Evolutionary conservation across 2,113 vertebrate genomes (phyloP).

Genomic region (Burhinus bistriatus): DNA sequence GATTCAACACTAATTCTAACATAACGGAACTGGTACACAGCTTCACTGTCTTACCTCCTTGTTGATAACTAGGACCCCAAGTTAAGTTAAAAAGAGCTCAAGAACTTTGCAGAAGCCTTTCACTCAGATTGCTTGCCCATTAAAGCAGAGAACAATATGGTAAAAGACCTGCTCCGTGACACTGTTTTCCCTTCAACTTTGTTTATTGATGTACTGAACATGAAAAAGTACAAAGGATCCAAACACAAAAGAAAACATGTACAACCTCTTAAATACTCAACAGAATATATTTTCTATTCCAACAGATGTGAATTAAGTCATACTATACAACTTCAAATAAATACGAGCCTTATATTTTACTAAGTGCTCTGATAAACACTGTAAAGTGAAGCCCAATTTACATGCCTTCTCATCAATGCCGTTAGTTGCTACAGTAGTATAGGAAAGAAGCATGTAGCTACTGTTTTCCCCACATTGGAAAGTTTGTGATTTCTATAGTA

Average conservation of each 20-base stretch:
- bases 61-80: neutral
- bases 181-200: slow-evolving; percentile 92
- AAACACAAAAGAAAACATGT: slow-evolving; percentile 99
- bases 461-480: slow-evolving; percentile 66
- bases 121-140: neutral
- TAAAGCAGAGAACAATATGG: neutral
- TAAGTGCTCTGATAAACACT: slow-evolving; percentile 89
- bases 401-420: slow-evolving; percentile 83
- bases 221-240: slow-evolving; percentile 95
- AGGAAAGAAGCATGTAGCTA: slow-evolving; percentile 77
- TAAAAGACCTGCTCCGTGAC: slow-evolving; percentile 61
- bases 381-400: slow-evolving; percentile 82
- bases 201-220: slow-evolving; percentile 99
- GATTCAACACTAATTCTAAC: neutral
- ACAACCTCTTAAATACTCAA: slow-evolving; percentile 99
- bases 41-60: neutral
- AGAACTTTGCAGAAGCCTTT: neutral
- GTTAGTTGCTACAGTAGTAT: slow-evolving; percentile 72
- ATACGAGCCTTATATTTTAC: slow-evolving; percentile 91
- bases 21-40: neutral
- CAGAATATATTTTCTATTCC: slow-evolving; percentile 92
- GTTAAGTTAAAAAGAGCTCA: neutral
- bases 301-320: slow-evolving; percentile 92
- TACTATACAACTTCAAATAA: slow-evolving; percentile 98
- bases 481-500: slow-evolving; percentile 66